Evolutionary conservation across 2,113 vertebrate species (phyloP), one percentile per base, ranked within the genome.

Genomic region (Entelurus aequoreus): DNA sequence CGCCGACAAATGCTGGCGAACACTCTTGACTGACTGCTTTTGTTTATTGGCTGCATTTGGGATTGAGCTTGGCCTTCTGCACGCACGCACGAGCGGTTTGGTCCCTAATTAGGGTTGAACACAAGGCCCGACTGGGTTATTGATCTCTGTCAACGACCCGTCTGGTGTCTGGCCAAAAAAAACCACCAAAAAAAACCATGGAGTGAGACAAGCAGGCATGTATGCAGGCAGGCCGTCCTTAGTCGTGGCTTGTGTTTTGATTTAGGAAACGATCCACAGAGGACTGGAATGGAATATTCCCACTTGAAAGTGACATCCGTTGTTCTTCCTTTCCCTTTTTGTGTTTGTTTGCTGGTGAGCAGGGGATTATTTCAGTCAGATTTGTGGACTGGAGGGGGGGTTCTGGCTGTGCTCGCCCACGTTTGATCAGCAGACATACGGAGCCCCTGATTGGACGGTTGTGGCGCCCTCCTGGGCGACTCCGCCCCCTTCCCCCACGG

Each of bases 91-190:
- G 85, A 86, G 69, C 79, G 81, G 75, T 87, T 90, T 86, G 87
- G 81, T 85, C 84, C 84, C 86, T 89, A 88, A 92, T 92, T 90
- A 89, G 87, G 82, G 86, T 68, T 85, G 86, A 89, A 87, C 82
- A 86, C 87, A 90, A 86, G 89, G 86, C 83, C 38, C 86, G 81
- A 86, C 89, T 88, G 90, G 74, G 83, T 91, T 91, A 92, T 91
- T 88, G 90, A 91, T 90, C 89, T 82, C 73, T 80, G 89, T 88
- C 90, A 89, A 81, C 83, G 80, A 86, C 81, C 72, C 42, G 85
- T 86, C 83, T 87, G 79, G 86, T 72, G 85, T 82, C 83, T 87
- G 82, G 72, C 72, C 72, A 84, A 68, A 71, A 74, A 70, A 13
- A 62, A 63, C 72, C 67, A 63, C 51, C 48, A 71, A n/a, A 61